Evolutionary conservation across 2,888 invertebrate genomes (phyloP).

Genomic region (Watsonalla cultraria): DNA sequence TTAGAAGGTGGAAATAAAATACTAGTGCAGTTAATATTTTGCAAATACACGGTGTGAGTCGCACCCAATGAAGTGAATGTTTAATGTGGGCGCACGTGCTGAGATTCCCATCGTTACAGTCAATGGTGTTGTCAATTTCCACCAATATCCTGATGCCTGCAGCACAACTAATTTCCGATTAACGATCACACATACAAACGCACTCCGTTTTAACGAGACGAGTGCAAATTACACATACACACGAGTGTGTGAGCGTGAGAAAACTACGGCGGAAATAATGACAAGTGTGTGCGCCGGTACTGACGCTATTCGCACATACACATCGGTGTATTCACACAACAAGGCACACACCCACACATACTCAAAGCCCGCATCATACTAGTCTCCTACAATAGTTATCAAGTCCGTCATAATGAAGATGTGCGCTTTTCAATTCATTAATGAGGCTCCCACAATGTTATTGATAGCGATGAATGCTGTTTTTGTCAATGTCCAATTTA

Average conservation of each 20-base stretch:
- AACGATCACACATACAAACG: slow-evolving; percentile 50
- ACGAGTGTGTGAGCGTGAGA: slow-evolving; percentile 73
- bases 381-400: slow-evolving; percentile 59
- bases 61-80: slow-evolving; percentile 51
- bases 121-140: slow-evolving; percentile 64
- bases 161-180: slow-evolving; percentile 73
- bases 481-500: slow-evolving; percentile 58
- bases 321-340: slow-evolving; percentile 25
- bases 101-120: slow-evolving; percentile 62
- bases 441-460: slow-evolving; percentile 63
- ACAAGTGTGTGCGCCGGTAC: slow-evolving; percentile 49
- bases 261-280: slow-evolving; percentile 66
- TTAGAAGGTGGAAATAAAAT: slow-evolving; percentile 38
- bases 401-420: slow-evolving; percentile 65
- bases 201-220: slow-evolving; percentile 40
- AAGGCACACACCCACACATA: slow-evolving; percentile 38
- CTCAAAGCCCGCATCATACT: slow-evolving; percentile 57
- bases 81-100: slow-evolving; percentile 62
- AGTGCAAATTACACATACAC: slow-evolving; percentile 59
- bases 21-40: slow-evolving; percentile 53
- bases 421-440: slow-evolving; percentile 67
- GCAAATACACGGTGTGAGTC: slow-evolving; percentile 37
- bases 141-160: slow-evolving; percentile 57
- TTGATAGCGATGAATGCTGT: slow-evolving; percentile 54
- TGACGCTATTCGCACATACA: slow-evolving; percentile 44